Conservation (phyloP, 2,888 invertebrate species). For the Diaprepes abbreviatus region DNA sequence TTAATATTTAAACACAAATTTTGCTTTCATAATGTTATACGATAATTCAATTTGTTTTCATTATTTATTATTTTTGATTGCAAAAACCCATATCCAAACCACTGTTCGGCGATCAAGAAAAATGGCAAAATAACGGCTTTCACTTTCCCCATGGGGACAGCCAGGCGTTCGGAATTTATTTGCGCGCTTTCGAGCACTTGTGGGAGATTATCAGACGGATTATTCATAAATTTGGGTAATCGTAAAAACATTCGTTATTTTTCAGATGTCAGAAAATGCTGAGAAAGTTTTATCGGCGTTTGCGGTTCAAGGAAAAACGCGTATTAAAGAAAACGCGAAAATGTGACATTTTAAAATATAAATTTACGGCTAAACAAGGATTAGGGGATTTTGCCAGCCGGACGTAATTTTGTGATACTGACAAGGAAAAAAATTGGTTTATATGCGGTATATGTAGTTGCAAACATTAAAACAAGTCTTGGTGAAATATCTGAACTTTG, state of each 20-base stretch:
- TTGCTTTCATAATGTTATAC: too few species aligned
- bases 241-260: constrained; percentile 48
- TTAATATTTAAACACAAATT: too few species aligned
- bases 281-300: constrained; percentile 37
- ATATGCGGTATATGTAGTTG: not conserved
- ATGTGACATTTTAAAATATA: constrained; percentile 19
- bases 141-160: constrained; percentile 27
- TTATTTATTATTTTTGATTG: too few species aligned
- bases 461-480: too few species aligned
- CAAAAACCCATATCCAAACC: constrained; percentile 4
- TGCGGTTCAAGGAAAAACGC: constrained; percentile 16
- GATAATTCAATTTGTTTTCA: too few species aligned
- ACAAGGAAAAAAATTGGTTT: not conserved
- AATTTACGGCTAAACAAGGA: constrained; percentile 14
- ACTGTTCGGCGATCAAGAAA: constrained; percentile 38
- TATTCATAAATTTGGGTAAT: constrained; percentile 49
- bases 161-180: constrained; percentile 37
- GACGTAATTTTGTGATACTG: not conserved
- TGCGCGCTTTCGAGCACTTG: constrained; percentile 35
- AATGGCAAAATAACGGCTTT: constrained; percentile 44
- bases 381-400: not conserved
- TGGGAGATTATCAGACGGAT: constrained; percentile 46
- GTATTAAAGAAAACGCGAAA: constrained; percentile 19
- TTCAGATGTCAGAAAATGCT: constrained; percentile 41
- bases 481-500: too few species aligned